These are phyloP conservation scores for Cerceris ruficornis DNA, from an alignment of 2,888 invertebrate species.

Conservation along the genomic window DNA sequence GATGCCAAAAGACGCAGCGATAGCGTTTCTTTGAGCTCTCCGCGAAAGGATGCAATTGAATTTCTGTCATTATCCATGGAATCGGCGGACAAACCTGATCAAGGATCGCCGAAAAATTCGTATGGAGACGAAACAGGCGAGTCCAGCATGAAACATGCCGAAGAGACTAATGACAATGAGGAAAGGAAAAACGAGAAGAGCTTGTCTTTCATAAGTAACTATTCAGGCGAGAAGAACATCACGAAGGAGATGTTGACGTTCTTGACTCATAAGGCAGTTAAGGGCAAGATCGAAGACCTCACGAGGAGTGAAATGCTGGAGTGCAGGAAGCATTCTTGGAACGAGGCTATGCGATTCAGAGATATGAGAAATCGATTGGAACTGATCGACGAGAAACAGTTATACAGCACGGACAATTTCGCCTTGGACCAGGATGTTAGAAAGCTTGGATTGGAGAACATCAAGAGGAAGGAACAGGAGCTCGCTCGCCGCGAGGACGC, in stretches of 20 bases:
- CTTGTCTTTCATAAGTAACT: constrained; percentile 67
- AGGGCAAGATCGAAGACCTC: constrained; percentile 72
- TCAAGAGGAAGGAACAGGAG: constrained; percentile 66
- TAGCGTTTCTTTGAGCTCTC: too few species aligned
- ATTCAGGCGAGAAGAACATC: constrained; percentile 65
- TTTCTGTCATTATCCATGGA: too few species aligned
- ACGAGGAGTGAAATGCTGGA: constrained; percentile 71
- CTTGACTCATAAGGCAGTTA: constrained; percentile 73
- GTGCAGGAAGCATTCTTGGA: constrained; percentile 73
- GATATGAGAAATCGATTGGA: constrained; percentile 77
- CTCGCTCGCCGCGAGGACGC: constrained; percentile 65
- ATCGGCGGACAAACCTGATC: too few species aligned
- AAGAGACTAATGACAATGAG: too few species aligned
- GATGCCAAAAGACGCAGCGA: too few species aligned
- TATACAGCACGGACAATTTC: constrained; percentile 70
- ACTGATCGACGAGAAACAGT: constrained; percentile 71
- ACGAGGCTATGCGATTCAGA: constrained; percentile 75
- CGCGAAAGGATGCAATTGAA: too few species aligned
- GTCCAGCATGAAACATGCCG: too few species aligned
- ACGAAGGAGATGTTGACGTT: constrained; percentile 73
- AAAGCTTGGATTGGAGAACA: constrained; percentile 63
- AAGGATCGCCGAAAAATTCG: too few species aligned
- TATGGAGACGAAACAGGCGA: not conserved
- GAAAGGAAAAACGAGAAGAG: constrained; percentile 65
- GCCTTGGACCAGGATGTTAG: constrained; percentile 68